Evolutionary conservation across 2,888 invertebrate species (phyloP), one percentile per base, ranked within the genome.

Genomic region (Taphrorychus bicolor): DNA sequence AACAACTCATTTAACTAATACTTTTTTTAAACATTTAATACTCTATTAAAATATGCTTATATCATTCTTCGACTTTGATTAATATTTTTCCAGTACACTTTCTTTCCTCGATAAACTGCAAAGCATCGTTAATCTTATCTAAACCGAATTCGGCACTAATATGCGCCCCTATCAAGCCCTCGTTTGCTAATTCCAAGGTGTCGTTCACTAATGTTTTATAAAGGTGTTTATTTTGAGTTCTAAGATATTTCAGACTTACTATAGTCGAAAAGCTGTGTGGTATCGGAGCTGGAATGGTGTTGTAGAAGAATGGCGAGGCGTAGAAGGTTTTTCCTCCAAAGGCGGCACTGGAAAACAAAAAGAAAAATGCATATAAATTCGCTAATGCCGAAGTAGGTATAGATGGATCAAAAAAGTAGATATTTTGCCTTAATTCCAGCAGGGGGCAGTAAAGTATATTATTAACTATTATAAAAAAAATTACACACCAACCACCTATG

Each of bases 51-150:
- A n/a, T n/a, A n/a, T n/a, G n/a, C n/a, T n/a, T n/a, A n/a, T n/a
- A n/a, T n/a, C 68, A 75, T 57, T 77, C 75, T 58, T 78, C 74
- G 49, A 83, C 74, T 69, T 81, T 77, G 45, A 85, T 81, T 16
- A 87, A 77, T 64, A 89, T 86, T 83, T 90, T 90, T 62, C 89
- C 89, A 52, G 86, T 85, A 66, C 85, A 84, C 77, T 86, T 86
- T 72, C 85, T 83, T 22, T 86, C 84, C 63, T 83, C 80, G 54
- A 89, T 82, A 74, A 83, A 85, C 73, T 85, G 80, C 18, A 89
- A 80, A 0, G 89, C 90, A 66, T 88, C 84, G 76, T 89, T 88
- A 5, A 88, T 83, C 75, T 88, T 80, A 24, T 85, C 80, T 52
- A 90, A 80, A 23, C 84, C 81, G 76, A 85, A 87, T 57, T 81